A percentile compares a stretch with the other conserved stretches of the same genome.
Evolutionary conservation across 2,113 vertebrate species (phyloP).

Genomic region (Equus przewalskii): DNA sequence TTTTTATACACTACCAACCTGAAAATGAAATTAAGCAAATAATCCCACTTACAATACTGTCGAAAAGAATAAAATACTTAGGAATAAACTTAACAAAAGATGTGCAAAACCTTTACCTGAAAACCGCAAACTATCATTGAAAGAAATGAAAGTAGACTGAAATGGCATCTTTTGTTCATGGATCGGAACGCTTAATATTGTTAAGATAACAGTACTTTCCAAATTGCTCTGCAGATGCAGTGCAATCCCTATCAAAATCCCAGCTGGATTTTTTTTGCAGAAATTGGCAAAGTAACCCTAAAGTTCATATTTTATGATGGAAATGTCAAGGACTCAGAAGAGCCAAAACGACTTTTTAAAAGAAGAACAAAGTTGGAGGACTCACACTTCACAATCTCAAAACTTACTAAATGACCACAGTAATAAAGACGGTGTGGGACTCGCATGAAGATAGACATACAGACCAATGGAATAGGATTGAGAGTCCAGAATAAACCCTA

Average conservation of each 20-base stretch:
- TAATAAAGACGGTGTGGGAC: not conserved
- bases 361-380: not conserved
- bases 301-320: not conserved
- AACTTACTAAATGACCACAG: not conserved
- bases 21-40: not conserved
- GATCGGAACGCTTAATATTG: not conserved
- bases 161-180: not conserved
- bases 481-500: not conserved
- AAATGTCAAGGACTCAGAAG: not conserved
- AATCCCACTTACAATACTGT: not conserved
- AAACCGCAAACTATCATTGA: not conserved
- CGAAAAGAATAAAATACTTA: not conserved
- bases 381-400: not conserved
- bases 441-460: not conserved
- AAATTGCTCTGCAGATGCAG: not conserved
- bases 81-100: slow-evolving; percentile 1
- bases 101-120: not conserved
- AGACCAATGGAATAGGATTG: not conserved
- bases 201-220: not conserved
- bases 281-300: not conserved
- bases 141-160: not conserved
- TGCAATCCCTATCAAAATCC: not conserved
- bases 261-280: not conserved
- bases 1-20: not conserved
- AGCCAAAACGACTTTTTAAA: not conserved